Evolutionary conservation across 2,888 invertebrate species (phyloP).

Genomic region (Himalopsyche kuldschensis): DNA sequence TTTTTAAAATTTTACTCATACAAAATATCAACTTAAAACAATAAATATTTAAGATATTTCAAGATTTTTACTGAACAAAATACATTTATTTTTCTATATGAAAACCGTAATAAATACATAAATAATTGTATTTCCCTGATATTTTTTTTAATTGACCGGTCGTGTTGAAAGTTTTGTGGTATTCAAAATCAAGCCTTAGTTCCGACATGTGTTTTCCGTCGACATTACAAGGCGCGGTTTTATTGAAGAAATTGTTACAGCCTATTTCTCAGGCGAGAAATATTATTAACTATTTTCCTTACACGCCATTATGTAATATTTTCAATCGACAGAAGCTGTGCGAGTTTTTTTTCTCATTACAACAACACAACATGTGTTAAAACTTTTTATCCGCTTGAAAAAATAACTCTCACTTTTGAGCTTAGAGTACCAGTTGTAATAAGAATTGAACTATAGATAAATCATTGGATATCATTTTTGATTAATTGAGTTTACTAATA

Average conservation of each 20-base stretch:
- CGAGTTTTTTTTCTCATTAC: background rate
- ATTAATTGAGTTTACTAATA: too few species aligned
- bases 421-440: too few species aligned
- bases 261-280: background rate
- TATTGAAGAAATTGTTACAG: background rate
- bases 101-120: too few species aligned
- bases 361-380: background rate
- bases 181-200: background rate
- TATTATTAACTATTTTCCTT: background rate
- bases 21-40: too few species aligned
- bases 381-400: background rate
- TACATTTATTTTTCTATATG: too few species aligned
- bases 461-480: too few species aligned
- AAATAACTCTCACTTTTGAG: background rate
- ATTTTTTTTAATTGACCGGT: background rate
- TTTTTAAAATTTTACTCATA: too few species aligned
- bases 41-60: too few species aligned
- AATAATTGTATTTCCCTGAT: too few species aligned
- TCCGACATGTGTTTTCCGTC: background rate
- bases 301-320: background rate
- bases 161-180: background rate
- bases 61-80: too few species aligned
- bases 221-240: background rate
- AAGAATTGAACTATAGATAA: too few species aligned
- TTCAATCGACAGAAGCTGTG: background rate